Evolutionary conservation across 2,888 invertebrate species (phyloP).

Genomic region (Melinaea marsaeus): DNA sequence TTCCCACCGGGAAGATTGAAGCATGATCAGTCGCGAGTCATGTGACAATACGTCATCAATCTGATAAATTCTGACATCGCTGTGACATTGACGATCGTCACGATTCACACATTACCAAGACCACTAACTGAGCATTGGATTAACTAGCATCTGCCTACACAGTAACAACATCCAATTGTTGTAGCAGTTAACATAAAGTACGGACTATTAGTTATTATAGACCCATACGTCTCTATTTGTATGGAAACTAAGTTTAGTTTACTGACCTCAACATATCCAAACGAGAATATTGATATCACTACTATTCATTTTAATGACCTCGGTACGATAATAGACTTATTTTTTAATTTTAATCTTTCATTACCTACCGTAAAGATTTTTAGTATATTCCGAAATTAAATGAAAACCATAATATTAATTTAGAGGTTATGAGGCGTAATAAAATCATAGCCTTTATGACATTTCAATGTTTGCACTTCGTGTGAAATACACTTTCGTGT

Average conservation of each 20-base stretch:
- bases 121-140: conserved; percentile 14
- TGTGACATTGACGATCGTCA: conserved; percentile 36
- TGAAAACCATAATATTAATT: too few relatives aligned
- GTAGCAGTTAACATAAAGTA: background rate
- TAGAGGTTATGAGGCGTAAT: too few relatives aligned
- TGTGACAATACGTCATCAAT: conserved; percentile 58
- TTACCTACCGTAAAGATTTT: too few relatives aligned
- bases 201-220: background rate
- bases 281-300: too few relatives aligned
- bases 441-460: background rate
- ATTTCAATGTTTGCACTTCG: background rate
- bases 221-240: background rate
- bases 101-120: conserved; percentile 32
- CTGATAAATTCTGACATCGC: conserved; percentile 44
- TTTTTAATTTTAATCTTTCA: too few relatives aligned
- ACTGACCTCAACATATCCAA: background rate
- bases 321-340: too few relatives aligned
- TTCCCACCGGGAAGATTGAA: background rate
- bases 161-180: background rate
- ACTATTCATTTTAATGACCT: too few relatives aligned
- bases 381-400: too few relatives aligned
- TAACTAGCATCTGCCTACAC: conserved; percentile 11
- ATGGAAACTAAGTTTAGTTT: background rate
- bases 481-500: background rate
- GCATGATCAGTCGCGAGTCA: conserved; percentile 50